Evolutionary conservation across 2,113 vertebrate genomes (phyloP).

Genomic region (Edolisoma coerulescens): DNA sequence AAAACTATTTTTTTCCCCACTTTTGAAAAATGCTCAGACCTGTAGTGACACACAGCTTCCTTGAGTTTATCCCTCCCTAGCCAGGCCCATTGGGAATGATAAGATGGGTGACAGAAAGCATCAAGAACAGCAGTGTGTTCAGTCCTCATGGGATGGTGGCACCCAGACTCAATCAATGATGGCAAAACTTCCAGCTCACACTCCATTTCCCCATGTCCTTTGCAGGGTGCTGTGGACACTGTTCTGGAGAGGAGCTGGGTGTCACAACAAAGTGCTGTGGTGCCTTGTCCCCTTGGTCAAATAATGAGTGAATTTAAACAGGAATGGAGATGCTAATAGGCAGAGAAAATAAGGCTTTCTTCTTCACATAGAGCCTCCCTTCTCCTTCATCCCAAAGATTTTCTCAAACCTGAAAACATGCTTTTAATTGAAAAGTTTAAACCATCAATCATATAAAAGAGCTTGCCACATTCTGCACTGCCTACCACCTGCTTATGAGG

Average conservation of each 20-base stretch:
- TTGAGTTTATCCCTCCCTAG: background rate
- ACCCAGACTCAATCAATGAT: background rate
- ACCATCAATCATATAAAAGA: background rate
- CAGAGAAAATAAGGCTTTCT: background rate
- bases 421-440: conserved; percentile 15
- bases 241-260: background rate
- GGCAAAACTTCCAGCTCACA: fast-evolving
- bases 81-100: background rate
- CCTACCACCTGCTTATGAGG: background rate
- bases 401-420: background rate
- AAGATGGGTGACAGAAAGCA: background rate
- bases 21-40: background rate
- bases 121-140: background rate
- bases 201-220: background rate
- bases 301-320: background rate
- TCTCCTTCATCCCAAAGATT: background rate
- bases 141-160: fast-evolving
- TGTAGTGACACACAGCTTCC: background rate
- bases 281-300: background rate
- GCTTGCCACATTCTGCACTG: background rate
- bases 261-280: background rate
- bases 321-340: background rate
- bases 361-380: background rate
- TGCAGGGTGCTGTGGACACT: background rate
- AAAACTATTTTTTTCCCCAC: background rate